Percentiles rank a stretch among this genome's conserved stretches.
phyloP scores from a whole-genome alignment of 2,888 invertebrate genomes.

The Leptinotarsa juncta region DNA sequence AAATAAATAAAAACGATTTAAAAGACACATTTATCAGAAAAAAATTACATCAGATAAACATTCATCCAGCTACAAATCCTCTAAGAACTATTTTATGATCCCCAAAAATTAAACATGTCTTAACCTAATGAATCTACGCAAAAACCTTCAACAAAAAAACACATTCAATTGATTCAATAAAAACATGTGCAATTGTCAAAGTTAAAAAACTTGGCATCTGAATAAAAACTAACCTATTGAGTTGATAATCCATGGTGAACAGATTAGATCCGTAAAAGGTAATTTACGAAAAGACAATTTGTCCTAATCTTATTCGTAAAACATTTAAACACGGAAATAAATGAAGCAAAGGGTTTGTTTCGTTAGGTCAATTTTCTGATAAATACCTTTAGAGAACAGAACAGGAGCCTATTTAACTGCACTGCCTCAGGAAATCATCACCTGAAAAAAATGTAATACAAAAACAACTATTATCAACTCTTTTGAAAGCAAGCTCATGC shows the following conservation, averaged over 20 bases:
- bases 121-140: slow-evolving; percentile 2
- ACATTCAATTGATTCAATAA: slow-evolving; percentile 5
- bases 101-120: slow-evolving; percentile 12
- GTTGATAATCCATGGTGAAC: not conserved
- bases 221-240: slow-evolving; percentile 3
- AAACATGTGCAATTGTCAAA: not conserved
- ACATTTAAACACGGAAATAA: not conserved
- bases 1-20: slow-evolving; percentile 18
- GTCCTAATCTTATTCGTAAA: not conserved
- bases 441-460: not conserved
- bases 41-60: slow-evolving; percentile 14
- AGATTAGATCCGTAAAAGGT: not conserved
- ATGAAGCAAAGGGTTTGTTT: slow-evolving; percentile 4
- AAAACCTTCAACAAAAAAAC: not conserved
- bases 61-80: slow-evolving; percentile 9
- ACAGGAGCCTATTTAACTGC: slow-evolving; percentile 14
- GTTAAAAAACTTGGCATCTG: not conserved
- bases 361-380: slow-evolving; percentile 10
- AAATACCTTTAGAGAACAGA: slow-evolving; percentile 17
- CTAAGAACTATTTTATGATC: slow-evolving; percentile 3
- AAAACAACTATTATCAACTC: not conserved
- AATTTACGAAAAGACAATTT: not conserved
- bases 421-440: slow-evolving; percentile 12
- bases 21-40: slow-evolving; percentile 18
- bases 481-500: too few species aligned